Conservation (phyloP, 2,113 vertebrate genomes). For the Limanda limanda region DNA sequence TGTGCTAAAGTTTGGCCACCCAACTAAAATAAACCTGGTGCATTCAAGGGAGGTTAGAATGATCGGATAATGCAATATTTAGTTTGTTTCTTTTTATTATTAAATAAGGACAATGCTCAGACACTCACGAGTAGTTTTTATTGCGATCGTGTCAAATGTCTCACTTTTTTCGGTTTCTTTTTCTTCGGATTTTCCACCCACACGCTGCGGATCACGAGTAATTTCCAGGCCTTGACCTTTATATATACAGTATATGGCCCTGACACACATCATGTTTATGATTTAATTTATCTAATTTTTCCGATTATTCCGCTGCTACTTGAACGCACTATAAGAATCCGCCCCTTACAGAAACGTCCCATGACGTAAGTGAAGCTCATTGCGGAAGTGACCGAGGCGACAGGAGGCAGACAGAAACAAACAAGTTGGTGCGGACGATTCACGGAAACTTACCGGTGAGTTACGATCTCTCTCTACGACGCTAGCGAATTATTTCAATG, state of each 20-base stretch:
- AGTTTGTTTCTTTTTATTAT: no score
- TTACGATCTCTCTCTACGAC: rapidly evolving
- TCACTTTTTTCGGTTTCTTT: no score
- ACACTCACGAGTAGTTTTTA: no score
- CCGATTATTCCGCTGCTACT: neutral
- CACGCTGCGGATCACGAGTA: no score
- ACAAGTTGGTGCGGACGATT: conserved; percentile 41
- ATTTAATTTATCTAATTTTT: neutral
- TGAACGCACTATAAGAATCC: neutral
- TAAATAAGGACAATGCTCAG: no score
- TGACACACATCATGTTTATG: neutral
- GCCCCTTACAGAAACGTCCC: conserved; percentile 34
- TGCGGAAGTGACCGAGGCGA: conserved; percentile 70
- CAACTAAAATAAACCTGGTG: no score
- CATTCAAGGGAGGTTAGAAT: no score
- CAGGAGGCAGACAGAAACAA: conserved; percentile 42
- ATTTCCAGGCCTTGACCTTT: neutral
- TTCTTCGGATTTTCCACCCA: no score
- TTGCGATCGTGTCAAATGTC: no score
- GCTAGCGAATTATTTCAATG: rapidly evolving
- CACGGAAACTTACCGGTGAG: conserved; percentile 42
- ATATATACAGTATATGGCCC: no score
- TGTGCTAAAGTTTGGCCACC: no score
- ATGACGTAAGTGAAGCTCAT: conserved; percentile 51
- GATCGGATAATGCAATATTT: no score